Percentiles rank a stretch among this genome's conserved stretches.
These are phyloP conservation scores for Neotoxoptera formosana DNA, from an alignment of 1,140 invertebrate species.

Conservation along the genomic window DNA sequence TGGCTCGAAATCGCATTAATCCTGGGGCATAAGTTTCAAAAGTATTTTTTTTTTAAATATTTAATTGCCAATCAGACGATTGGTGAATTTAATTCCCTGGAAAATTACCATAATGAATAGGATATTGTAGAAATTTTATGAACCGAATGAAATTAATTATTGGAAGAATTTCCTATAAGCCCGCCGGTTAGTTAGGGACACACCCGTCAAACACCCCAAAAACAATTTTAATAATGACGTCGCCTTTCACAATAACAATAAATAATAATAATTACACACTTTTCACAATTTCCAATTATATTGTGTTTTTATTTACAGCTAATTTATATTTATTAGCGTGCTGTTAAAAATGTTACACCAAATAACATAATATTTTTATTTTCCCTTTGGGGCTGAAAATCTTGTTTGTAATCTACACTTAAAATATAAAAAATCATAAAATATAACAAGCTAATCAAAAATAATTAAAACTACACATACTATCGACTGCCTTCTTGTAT, in stretches of 20 bases:
- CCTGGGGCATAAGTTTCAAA: neutral
- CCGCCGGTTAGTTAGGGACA: neutral
- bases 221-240: slow-evolving; percentile 39
- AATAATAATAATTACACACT: neutral
- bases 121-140: slow-evolving; percentile 51
- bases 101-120: slow-evolving; percentile 51
- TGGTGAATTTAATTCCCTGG: slow-evolving; percentile 45
- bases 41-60: slow-evolving; percentile 33
- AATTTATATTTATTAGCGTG: neutral
- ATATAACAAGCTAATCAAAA: neutral
- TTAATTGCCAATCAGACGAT: slow-evolving; percentile 48
- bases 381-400: neutral
- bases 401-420: neutral
- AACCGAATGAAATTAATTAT: slow-evolving; percentile 50
- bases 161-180: neutral
- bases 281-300: slow-evolving; percentile 24
- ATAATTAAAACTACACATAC: neutral
- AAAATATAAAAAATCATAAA: neutral
- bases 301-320: neutral
- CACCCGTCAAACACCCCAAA: slow-evolving; percentile 38
- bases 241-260: neutral
- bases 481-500: neutral
- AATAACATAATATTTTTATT: neutral
- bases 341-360: neutral
- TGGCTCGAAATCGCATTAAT: slow-evolving; percentile 2